phyloP scores from a whole-genome alignment of 2,113 vertebrate species.

The Sylvia atricapilla region DNA sequence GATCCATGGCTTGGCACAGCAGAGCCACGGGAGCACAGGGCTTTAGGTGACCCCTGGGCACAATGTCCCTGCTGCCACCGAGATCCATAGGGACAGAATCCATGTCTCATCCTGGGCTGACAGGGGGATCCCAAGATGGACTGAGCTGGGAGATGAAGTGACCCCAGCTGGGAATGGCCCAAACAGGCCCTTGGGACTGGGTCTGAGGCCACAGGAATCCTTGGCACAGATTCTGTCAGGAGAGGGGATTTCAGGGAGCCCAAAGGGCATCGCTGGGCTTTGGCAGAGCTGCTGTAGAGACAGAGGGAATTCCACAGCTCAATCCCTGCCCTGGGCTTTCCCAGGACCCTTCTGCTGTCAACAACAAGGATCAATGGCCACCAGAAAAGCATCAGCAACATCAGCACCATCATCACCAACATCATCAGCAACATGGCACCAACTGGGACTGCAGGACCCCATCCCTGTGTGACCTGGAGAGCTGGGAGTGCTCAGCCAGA shows the following conservation, averaged over 20 bases:
- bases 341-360: neutral
- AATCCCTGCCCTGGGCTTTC: neutral
- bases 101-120: neutral
- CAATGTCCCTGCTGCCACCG: too few species aligned
- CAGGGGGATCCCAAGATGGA: neutral
- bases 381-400: too few species aligned
- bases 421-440: fast-evolving
- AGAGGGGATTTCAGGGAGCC: neutral
- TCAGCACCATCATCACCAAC: too few species aligned
- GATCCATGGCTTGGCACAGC: too few species aligned
- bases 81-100: neutral
- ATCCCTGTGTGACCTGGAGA: neutral
- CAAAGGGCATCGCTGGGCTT: neutral
- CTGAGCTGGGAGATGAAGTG: neutral
- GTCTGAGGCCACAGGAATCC: neutral
- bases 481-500: neutral
- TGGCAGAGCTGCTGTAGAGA: neutral
- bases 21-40: too few species aligned
- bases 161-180: neutral
- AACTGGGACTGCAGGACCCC: neutral
- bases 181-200: neutral
- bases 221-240: neutral
- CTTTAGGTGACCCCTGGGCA: too few species aligned
- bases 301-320: neutral
- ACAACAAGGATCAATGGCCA: neutral